Evolutionary conservation across 2,797 vertebrate species (phyloP).

Genomic region (Micrastur ruficollis): DNA sequence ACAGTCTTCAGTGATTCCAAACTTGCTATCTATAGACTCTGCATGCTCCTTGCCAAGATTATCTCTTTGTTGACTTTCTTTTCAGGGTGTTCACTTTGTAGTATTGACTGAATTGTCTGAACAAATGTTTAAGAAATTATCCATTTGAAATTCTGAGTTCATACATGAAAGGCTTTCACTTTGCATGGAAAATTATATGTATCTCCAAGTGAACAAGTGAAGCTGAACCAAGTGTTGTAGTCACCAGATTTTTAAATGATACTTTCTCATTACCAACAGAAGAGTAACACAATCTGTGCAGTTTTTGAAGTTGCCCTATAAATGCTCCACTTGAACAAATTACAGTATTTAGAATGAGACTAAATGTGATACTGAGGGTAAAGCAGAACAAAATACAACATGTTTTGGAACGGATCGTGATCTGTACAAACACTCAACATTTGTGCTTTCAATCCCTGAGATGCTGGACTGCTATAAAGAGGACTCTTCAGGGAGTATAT

Average conservation of each 20-base stretch:
- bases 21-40: neutral
- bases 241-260: neutral
- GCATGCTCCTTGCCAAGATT: neutral
- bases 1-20: neutral
- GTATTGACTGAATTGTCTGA: neutral
- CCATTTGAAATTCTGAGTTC: neutral
- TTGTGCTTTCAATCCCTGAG: neutral
- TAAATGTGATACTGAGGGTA: neutral
- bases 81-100: neutral
- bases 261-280: neutral
- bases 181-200: neutral
- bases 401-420: neutral
- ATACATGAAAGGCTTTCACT: neutral
- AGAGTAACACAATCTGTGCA: conserved; percentile 1
- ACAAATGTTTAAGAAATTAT: neutral
- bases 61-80: neutral
- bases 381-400: neutral
- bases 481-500: neutral
- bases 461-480: neutral
- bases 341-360: neutral
- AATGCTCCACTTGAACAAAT: neutral
- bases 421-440: neutral
- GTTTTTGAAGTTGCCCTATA: neutral
- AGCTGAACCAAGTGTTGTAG: conserved; percentile 20
- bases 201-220: neutral